phyloP scores from a whole-genome alignment of 2,888 invertebrate species.

The Cephus rjabovi region DNA sequence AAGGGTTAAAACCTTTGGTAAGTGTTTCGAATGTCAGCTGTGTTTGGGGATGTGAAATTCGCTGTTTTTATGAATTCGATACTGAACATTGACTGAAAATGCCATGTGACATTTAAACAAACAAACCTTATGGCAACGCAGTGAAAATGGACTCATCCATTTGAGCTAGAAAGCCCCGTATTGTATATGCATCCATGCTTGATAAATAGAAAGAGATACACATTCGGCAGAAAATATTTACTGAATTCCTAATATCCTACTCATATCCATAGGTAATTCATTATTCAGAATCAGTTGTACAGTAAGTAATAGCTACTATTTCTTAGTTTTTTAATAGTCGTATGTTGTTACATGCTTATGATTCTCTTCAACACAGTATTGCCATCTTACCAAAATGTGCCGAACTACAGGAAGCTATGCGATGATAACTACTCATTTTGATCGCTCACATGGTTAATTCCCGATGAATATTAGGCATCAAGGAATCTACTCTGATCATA shows the following conservation, averaged over 20 bases:
- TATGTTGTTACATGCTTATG: background rate
- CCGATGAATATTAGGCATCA: background rate
- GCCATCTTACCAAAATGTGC: background rate
- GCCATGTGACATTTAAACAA: background rate
- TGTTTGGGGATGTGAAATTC: background rate
- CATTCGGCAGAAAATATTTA: conserved; percentile 33
- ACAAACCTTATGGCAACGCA: background rate
- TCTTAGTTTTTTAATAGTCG: too few relatives aligned
- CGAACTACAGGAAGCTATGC: background rate
- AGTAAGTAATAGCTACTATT: background rate
- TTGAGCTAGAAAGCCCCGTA: background rate
- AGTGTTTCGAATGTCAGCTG: background rate
- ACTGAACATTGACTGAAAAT: background rate
- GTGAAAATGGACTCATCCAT: background rate
- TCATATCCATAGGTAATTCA: background rate
- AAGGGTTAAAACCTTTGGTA: background rate
- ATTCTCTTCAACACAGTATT: background rate
- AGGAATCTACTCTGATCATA: background rate
- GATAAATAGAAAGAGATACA: background rate
- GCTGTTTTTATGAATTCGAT: background rate
- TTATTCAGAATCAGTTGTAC: background rate
- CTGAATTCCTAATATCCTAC: background rate
- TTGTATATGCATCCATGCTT: background rate
- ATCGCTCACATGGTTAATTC: background rate
- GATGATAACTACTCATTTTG: background rate